Evolutionary conservation across 1,140 invertebrate species (phyloP).

Genomic region (Brachionus koreanus): DNA sequence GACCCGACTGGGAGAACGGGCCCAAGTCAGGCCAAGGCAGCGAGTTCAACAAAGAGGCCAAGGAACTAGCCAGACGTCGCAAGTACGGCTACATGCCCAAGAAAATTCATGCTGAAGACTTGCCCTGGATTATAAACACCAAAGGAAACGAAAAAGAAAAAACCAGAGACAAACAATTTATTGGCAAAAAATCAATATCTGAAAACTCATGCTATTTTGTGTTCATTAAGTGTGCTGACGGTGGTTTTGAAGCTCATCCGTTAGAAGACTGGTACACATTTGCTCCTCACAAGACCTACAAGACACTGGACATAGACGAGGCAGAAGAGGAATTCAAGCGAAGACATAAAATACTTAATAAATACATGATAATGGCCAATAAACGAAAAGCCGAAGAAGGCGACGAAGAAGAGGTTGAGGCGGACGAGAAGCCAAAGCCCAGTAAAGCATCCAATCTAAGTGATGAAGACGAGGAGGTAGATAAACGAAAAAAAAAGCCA

Average conservation of each 20-base stretch:
- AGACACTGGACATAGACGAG: conserved; percentile 86
- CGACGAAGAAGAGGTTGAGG: conserved; percentile 62
- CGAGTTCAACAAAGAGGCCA: conserved; percentile 72
- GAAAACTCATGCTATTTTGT: conserved; percentile 94
- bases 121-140: conserved; percentile 88
- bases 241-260: conserved; percentile 90
- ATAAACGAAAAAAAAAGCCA: conserved; percentile 28
- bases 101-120: conserved; percentile 85
- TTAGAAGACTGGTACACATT: conserved; percentile 88
- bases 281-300: conserved; percentile 80
- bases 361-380: conserved; percentile 84
- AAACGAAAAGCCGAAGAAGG: conserved; percentile 74
- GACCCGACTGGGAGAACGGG: conserved; percentile 56
- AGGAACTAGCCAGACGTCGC: conserved; percentile 85
- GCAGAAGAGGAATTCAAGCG: conserved; percentile 90
- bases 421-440: conserved; percentile 36
- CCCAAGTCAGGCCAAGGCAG: conserved; percentile 72
- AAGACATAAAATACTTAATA: conserved; percentile 88
- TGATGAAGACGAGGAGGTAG: conserved; percentile 35
- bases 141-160: conserved; percentile 78
- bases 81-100: conserved; percentile 82
- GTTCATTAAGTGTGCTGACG: conserved; percentile 86
- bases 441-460: conserved; percentile 43
- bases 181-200: conserved; percentile 83
- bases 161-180: conserved; percentile 71